These are phyloP conservation scores for Charina bottae DNA, from an alignment of 2,113 vertebrate genomes.

Conservation along the genomic window DNA sequence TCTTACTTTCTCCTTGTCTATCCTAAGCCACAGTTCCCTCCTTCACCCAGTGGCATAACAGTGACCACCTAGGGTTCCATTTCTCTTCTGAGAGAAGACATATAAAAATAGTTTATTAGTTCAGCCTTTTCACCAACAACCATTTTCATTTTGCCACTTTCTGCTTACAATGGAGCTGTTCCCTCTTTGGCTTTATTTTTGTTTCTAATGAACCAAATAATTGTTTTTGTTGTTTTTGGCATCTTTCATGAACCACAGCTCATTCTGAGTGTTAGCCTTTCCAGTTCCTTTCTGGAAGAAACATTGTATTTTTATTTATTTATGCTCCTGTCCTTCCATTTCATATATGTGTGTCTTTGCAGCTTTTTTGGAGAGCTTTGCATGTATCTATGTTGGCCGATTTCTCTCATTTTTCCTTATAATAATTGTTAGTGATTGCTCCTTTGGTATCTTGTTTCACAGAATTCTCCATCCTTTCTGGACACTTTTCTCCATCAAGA, in stretches of 20 bases:
- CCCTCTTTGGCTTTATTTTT: background rate
- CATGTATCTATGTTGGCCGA: background rate
- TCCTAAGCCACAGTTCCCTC: background rate
- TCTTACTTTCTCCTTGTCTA: background rate
- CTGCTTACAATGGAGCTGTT: background rate
- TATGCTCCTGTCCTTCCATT: background rate
- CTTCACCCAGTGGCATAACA: background rate
- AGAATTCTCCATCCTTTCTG: background rate
- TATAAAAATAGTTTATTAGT: background rate
- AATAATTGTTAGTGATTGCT: background rate
- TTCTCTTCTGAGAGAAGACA: background rate
- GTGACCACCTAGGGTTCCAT: background rate
- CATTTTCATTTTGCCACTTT: background rate
- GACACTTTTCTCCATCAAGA: background rate
- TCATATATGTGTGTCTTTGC: background rate
- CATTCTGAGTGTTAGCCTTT: background rate
- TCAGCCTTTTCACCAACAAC: background rate
- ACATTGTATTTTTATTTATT: background rate
- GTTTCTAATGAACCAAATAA: background rate
- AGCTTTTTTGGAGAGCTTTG: background rate
- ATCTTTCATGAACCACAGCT: background rate
- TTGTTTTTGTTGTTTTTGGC: background rate
- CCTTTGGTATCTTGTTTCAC: background rate
- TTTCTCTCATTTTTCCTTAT: background rate
- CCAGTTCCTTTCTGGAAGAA: background rate